Conservation (phyloP, 2,113 vertebrate genomes). For the Camelus bactrianus region DNA sequence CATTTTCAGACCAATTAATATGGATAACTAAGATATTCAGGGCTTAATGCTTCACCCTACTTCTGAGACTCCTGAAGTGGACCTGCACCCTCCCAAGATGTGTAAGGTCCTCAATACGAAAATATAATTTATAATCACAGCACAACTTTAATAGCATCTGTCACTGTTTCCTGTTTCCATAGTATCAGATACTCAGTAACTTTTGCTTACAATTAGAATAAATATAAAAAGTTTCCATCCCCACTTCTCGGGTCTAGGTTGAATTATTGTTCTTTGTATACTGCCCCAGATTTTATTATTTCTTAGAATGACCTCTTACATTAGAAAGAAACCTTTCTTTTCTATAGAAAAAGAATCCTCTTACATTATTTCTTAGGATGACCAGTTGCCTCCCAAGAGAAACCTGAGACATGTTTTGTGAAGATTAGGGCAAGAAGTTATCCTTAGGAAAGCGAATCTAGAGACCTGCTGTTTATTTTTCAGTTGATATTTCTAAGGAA, state of each 20-base stretch:
- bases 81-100: not conserved
- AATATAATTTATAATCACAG: conserved; percentile 64
- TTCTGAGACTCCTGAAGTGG: conserved; percentile 45
- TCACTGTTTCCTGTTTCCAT: conserved; percentile 1
- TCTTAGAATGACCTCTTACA: not conserved
- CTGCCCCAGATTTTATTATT: not conserved
- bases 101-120: not conserved
- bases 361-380: not conserved
- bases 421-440: not conserved
- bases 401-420: not conserved
- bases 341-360: not conserved
- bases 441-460: not conserved
- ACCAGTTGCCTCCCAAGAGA: not conserved
- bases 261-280: conserved; percentile 11
- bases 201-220: conserved; percentile 54
- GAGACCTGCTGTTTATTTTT: not conserved
- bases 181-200: not conserved
- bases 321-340: not conserved
- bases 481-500: not conserved
- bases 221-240: not conserved
- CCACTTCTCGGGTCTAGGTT: not conserved
- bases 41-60: not conserved
- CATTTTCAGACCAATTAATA: conserved; percentile 64
- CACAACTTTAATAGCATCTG: not conserved
- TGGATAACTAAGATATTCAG: conserved; percentile 65